These are phyloP conservation scores for Rhabdornis inornatus DNA, from an alignment of 2,113 vertebrate genomes.

Conservation along the genomic window DNA sequence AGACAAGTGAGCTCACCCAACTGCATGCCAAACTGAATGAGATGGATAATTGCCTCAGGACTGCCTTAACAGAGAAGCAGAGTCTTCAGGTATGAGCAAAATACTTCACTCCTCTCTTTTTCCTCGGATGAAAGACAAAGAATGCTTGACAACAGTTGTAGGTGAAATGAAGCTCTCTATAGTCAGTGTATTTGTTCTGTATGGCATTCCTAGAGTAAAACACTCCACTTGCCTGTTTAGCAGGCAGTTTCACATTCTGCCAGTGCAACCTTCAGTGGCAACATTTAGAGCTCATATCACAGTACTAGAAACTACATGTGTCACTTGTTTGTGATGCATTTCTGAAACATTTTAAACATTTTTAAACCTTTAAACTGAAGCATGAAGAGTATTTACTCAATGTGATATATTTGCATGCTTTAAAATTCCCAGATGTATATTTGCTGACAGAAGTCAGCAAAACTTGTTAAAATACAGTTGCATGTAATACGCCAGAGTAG, in stretches of 20 bases:
- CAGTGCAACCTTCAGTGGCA: background rate
- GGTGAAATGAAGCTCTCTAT: background rate
- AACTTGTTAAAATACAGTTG: background rate
- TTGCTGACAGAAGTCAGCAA: background rate
- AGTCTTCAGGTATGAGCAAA: conserved; percentile 66
- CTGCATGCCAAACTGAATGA: conserved; percentile 68
- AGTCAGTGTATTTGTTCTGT: background rate
- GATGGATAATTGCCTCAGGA: conserved; percentile 65
- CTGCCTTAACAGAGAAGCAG: conserved; percentile 38
- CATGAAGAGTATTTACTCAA: background rate
- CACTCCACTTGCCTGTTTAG: background rate
- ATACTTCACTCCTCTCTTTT: background rate
- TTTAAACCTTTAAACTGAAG: background rate
- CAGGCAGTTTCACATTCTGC: background rate
- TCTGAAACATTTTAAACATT: background rate
- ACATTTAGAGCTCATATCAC: background rate
- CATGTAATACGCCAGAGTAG: too few relatives aligned
- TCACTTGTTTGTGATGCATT: background rate
- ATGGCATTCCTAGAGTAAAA: background rate
- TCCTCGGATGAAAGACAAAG: background rate
- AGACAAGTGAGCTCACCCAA: conserved; percentile 62
- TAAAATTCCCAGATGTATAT: background rate
- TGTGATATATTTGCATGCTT: background rate
- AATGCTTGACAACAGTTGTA: background rate
- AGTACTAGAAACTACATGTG: background rate